Conservation (phyloP, 1,140 invertebrate genomes). For the Dinothrombium tinctorium region DNA sequence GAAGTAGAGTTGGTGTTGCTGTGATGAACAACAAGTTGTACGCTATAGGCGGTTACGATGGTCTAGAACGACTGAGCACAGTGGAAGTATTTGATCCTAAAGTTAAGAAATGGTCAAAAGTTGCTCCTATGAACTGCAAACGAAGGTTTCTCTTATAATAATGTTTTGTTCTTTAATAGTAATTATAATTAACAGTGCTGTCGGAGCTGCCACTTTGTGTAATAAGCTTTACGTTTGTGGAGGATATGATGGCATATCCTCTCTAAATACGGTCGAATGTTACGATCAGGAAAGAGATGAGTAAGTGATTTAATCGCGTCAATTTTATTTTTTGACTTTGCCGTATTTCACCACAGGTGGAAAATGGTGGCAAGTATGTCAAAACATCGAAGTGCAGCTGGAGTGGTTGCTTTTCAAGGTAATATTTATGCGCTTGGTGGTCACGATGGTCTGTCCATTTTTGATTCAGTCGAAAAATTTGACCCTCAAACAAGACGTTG, state of each 20-base stretch:
- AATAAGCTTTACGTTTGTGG: conserved; percentile 73
- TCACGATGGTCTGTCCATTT: conserved; percentile 49
- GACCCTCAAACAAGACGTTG: conserved; percentile 93
- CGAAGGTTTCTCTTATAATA: conserved; percentile 68
- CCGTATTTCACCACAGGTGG: too few species aligned
- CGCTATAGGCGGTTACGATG: conserved; percentile 59
- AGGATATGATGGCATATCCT: conserved; percentile 63
- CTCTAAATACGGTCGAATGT: conserved; percentile 56
- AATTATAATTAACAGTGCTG: conserved; percentile 83
- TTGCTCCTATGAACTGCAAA: too few species aligned
- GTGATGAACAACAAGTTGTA: too few species aligned
- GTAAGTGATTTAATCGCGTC: conserved; percentile 73
- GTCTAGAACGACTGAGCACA: conserved; percentile 47
- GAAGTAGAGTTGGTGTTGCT: conserved; percentile 89
- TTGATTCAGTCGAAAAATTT: conserved; percentile 34
- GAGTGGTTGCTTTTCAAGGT: conserved; percentile 66
- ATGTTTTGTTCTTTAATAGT: conserved; percentile 46
- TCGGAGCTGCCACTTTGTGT: conserved; percentile 65
- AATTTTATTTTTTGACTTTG: conserved; percentile 68
- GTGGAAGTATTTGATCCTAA: too few species aligned
- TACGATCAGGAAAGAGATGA: conserved; percentile 45
- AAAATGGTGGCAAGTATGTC: conserved; percentile 33
- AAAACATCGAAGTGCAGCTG: conserved; percentile 43
- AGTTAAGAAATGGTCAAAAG: too few species aligned
- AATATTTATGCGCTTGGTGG: conserved; percentile 61